Conservation (phyloP, 2,797 vertebrate species). For the Apodemus agrarius region DNA sequence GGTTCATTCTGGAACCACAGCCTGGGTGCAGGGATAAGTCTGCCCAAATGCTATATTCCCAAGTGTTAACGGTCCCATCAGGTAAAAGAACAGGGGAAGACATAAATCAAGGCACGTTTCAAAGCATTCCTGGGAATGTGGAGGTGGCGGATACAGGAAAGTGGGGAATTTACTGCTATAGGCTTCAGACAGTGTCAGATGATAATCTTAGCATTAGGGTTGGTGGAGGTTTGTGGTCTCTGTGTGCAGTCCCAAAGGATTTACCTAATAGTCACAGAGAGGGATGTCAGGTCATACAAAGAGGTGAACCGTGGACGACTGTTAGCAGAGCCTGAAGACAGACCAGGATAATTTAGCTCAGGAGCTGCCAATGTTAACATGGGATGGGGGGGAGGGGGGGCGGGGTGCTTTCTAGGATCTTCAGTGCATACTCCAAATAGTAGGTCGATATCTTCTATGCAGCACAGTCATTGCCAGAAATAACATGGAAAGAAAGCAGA, state of each 20-base stretch:
- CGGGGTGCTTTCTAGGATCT: background rate
- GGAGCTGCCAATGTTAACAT: background rate
- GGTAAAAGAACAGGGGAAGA: background rate
- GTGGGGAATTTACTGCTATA: too few species aligned
- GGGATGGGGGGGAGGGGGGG: background rate
- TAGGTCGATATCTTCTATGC: too few species aligned
- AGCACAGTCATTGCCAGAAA: background rate
- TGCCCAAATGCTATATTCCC: background rate
- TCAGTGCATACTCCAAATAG: background rate
- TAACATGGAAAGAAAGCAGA: slow-evolving; percentile 22
- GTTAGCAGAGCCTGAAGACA: background rate
- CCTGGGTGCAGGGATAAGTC: background rate
- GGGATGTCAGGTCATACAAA: background rate
- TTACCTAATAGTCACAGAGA: background rate
- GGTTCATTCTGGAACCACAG: background rate
- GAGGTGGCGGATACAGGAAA: background rate
- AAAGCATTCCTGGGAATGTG: background rate
- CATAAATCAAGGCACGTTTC: background rate
- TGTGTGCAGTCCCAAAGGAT: background rate
- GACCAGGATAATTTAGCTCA: background rate
- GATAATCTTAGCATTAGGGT: background rate
- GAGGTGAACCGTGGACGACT: background rate
- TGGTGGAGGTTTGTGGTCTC: background rate
- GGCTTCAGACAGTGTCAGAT: background rate
- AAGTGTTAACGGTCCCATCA: too few species aligned